Base-by-base conservation (phyloP, 2,888 invertebrate genomes). In the Panorpa germanica region DNA sequence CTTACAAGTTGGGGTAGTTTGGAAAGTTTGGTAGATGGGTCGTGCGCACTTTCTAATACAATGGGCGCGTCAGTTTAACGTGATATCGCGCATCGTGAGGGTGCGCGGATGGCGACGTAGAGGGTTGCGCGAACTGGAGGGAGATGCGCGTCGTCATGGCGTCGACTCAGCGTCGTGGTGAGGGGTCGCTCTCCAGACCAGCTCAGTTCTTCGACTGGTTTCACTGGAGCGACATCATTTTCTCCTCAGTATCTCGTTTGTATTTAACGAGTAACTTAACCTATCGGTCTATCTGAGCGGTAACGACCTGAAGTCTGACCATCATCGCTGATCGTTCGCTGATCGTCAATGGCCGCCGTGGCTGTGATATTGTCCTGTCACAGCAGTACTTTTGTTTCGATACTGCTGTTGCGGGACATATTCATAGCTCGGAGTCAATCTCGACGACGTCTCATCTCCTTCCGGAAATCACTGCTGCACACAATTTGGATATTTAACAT, bases 281-380 rank as follows among this genome's bases (percentile, higher is more conserved):
- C n/a, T n/a, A n/a, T n/a, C n/a, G n/a, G n/a, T n/a, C n/a, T n/a
- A n/a, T n/a, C n/a, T n/a, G n/a, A n/a, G n/a, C n/a, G n/a, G n/a
- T n/a, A n/a, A n/a, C n/a, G n/a, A n/a, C n/a, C 33, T 29, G 33
- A 34, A 28, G 31, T 28, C 16, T 25, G 29, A 22, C 9, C 15
- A 18, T 26, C 26, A 13, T 13, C 10, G 17, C 25, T 21, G 25
- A 32, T 29, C n/a, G n/a, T n/a, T n/a, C n/a, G n/a, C n/a, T n/a
- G n/a, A n/a, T n/a, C n/a, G n/a, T n/a, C n/a, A n/a, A n/a, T n/a
- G n/a, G n/a, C n/a, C 57, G 55, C 62, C 59, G 55, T 57, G 65
- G 69, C 73, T 66, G 70, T 76, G 68, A 85, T 85, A 85, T 86
- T 86, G 85, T 86, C 85, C 83, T 83, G 85, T 85, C 85, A 85